A percentile compares a stretch with the other conserved stretches of the same genome.
phyloP scores from a whole-genome alignment of 2,888 invertebrate species.

The Heliconius hortense region DNA sequence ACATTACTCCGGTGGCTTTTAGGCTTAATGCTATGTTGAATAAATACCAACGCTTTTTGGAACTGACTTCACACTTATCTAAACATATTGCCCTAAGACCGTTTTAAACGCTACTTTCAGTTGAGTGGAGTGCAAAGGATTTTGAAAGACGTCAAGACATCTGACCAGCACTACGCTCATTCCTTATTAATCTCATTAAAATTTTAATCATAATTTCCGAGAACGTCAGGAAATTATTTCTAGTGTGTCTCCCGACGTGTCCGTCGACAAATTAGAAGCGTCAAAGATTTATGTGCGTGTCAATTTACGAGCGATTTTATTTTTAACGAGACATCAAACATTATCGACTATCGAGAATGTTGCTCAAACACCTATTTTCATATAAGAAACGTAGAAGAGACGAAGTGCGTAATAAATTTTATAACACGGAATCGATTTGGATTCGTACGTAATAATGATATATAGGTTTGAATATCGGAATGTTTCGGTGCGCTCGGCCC shows the following conservation, averaged over 20 bases:
- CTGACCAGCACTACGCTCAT: slow-evolving; percentile 16
- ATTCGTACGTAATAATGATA: slow-evolving; percentile 80
- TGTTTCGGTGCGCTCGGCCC: slow-evolving; percentile 76
- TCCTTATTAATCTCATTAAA: slow-evolving; percentile 71
- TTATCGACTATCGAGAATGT: slow-evolving; percentile 69
- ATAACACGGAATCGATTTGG: slow-evolving; percentile 77
- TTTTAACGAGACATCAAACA: slow-evolving; percentile 81
- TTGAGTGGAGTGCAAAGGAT: neutral
- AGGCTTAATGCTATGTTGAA: slow-evolving; percentile 48
- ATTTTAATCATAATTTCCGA: slow-evolving; percentile 66
- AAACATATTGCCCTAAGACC: slow-evolving; percentile 12
- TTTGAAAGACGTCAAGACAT: neutral
- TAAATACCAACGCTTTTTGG: slow-evolving; percentile 37
- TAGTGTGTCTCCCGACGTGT: slow-evolving; percentile 64
- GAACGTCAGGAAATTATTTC: slow-evolving; percentile 73
- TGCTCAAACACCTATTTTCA: slow-evolving; percentile 78
- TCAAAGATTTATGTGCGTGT: slow-evolving; percentile 67
- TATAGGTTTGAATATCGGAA: slow-evolving; percentile 79
- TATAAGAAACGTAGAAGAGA: slow-evolving; percentile 75
- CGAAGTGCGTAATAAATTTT: slow-evolving; percentile 81
- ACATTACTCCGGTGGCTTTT: slow-evolving; percentile 61
- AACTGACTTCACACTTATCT: slow-evolving; percentile 25
- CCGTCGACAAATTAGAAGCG: slow-evolving; percentile 78
- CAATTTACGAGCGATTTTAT: slow-evolving; percentile 75
- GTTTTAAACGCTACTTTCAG: neutral